Percentiles rank a stretch among this genome's conserved stretches.
These are phyloP conservation scores for Eupleurogrammus muticus DNA, from an alignment of 2,797 vertebrate genomes.

Conservation along the genomic window DNA sequence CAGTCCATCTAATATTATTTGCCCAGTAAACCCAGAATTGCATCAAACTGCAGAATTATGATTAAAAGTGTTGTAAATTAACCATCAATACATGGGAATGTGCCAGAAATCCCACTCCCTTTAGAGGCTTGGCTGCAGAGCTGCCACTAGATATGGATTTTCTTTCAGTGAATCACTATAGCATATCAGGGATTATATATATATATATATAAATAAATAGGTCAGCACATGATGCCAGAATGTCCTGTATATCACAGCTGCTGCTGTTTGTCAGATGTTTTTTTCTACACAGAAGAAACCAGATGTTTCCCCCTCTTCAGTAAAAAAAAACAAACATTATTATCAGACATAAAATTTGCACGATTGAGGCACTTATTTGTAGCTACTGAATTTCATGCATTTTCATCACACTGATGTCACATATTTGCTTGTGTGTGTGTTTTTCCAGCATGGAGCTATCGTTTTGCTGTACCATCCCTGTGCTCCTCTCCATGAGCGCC, in stretches of 20 bases:
- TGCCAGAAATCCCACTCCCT: background rate
- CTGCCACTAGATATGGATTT: background rate
- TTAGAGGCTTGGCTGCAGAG: background rate
- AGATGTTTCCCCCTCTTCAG: background rate
- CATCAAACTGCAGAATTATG: background rate
- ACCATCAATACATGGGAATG: background rate
- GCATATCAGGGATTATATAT: background rate
- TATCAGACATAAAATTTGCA: background rate
- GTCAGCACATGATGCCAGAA: background rate
- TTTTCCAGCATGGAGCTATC: constrained; percentile 78
- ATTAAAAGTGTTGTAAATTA: background rate
- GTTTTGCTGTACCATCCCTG: constrained; percentile 88
- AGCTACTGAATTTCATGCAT: background rate
- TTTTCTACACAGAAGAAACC: background rate
- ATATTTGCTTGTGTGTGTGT: background rate
- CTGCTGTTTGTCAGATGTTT: background rate
- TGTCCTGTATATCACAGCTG: background rate
- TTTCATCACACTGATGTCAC: background rate
- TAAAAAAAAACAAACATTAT: constrained; percentile 2
- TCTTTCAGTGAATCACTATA: background rate
- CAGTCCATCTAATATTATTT: background rate
- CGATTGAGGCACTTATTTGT: background rate
- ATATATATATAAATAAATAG: background rate
- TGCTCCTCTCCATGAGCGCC: constrained; percentile 72
- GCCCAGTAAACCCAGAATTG: background rate